A percentile compares a stretch with the other conserved stretches of the same genome.
Evolutionary conservation across 2,888 invertebrate genomes (phyloP).

Genomic region (Xylota segnis): DNA sequence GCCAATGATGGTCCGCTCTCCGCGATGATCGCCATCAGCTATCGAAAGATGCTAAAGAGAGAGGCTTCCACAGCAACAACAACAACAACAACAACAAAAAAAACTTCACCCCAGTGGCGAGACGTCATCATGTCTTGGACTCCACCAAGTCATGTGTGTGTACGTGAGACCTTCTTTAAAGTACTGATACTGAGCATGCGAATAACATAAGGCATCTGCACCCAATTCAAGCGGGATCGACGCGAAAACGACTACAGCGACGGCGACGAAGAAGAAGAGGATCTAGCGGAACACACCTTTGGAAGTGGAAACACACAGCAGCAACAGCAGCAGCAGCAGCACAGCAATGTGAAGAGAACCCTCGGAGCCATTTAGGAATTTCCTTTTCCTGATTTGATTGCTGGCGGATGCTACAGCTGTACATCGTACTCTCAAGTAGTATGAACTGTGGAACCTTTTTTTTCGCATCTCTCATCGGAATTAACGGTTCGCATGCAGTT

Average conservation of each 20-base stretch:
- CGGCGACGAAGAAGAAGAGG: constrained; percentile 11
- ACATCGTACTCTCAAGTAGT: neutral
- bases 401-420: constrained; percentile 43
- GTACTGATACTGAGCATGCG: constrained; percentile 44
- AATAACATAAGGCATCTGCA: constrained; percentile 51
- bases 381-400: constrained; percentile 74
- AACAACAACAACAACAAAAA: constrained; percentile 5
- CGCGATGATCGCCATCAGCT: constrained; percentile 64
- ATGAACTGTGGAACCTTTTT: constrained; percentile 7
- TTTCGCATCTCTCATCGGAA: constrained; percentile 40
- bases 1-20: constrained; percentile 44
- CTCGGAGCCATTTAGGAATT: constrained; percentile 65
- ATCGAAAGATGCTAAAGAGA: constrained; percentile 44
- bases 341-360: constrained; percentile 32
- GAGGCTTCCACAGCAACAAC: neutral
- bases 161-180: constrained; percentile 54
- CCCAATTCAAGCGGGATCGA: constrained; percentile 44
- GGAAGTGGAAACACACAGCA: constrained; percentile 13
- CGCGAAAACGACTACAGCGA: neutral
- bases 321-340: constrained; percentile 16
- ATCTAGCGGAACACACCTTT: constrained; percentile 60
- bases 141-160: constrained; percentile 1
- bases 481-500: constrained; percentile 61
- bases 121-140: constrained; percentile 38
- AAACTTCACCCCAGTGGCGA: constrained; percentile 28